Percentiles rank a stretch among this genome's conserved stretches.
phyloP scores from a whole-genome alignment of 92 coral and sea anemone species.

The Micromussa lordhowensis region DNA sequence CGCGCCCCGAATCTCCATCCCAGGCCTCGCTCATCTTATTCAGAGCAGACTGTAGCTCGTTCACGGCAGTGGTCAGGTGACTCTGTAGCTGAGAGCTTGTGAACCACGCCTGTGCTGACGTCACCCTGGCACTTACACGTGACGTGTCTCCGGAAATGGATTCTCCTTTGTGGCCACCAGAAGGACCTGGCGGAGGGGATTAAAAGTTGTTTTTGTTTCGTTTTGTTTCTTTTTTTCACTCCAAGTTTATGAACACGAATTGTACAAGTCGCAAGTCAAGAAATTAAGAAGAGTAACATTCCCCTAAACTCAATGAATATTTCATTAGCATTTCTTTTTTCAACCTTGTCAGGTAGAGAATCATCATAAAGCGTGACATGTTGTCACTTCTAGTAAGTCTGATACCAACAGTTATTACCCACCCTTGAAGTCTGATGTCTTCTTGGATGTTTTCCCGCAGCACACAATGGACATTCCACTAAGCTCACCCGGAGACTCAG shows the following conservation, averaged over 20 bases:
- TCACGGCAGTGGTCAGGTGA: slow-evolving; percentile 81
- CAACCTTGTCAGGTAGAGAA: too few relatives aligned
- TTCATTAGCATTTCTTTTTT: too few relatives aligned
- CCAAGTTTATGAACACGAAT: too few relatives aligned
- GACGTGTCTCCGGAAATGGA: slow-evolving; percentile 43
- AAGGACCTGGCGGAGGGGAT: not conserved
- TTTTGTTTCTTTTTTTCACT: too few relatives aligned
- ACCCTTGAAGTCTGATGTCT: slow-evolving; percentile 80
- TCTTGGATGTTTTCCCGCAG: slow-evolving; percentile 69
- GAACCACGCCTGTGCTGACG: slow-evolving; percentile 88
- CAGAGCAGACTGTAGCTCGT: slow-evolving; percentile 73
- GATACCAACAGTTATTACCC: not conserved
- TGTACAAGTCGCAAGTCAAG: too few relatives aligned
- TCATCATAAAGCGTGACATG: too few relatives aligned
- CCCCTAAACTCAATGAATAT: too few relatives aligned
- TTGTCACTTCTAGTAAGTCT: not conserved
- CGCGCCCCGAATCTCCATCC: slow-evolving; percentile 44
- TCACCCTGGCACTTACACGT: slow-evolving; percentile 57
- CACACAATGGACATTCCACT: slow-evolving; percentile 84
- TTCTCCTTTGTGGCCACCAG: slow-evolving; percentile 9
- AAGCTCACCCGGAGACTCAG: slow-evolving; percentile 91
- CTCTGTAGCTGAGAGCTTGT: slow-evolving; percentile 84
- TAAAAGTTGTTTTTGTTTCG: not conserved
- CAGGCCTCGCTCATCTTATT: slow-evolving; percentile 41
- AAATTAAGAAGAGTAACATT: too few relatives aligned